These are phyloP conservation scores for Parnassius smintheus DNA, from an alignment of 2,888 invertebrate genomes.

Conservation along the genomic window DNA sequence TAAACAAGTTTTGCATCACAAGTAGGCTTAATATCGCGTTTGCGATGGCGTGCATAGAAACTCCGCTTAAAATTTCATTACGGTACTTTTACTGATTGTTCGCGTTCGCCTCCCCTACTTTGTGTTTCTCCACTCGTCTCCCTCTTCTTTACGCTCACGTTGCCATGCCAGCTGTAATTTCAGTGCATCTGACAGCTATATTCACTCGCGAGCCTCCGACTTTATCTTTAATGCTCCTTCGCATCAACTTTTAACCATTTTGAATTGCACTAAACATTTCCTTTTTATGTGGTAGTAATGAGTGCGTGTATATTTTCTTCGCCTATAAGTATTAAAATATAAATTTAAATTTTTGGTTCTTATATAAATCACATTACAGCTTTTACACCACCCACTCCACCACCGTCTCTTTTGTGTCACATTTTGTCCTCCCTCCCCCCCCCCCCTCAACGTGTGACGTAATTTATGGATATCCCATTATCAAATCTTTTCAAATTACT, in stretches of 20 bases:
- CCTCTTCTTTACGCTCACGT: constrained; percentile 29
- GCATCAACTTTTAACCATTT: constrained; percentile 38
- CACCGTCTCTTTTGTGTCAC: too few relatives aligned
- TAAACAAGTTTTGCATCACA: constrained; percentile 6
- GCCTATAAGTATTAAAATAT: too few relatives aligned
- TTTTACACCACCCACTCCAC: too few relatives aligned
- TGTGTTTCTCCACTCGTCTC: constrained; percentile 35
- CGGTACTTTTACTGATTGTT: constrained; percentile 58
- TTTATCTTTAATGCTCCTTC: constrained; percentile 32
- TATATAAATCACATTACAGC: too few relatives aligned
- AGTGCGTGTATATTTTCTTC: too few relatives aligned
- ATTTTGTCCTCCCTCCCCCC: too few relatives aligned
- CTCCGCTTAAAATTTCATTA: constrained; percentile 56
- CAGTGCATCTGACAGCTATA: constrained; percentile 45
- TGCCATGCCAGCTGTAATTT: constrained; percentile 30
- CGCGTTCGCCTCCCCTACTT: constrained; percentile 38
- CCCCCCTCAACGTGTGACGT: too few relatives aligned
- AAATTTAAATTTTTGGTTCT: too few relatives aligned
- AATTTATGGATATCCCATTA: too few relatives aligned
- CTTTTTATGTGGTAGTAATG: background rate
- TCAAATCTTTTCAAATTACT: too few relatives aligned
- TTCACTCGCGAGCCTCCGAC: constrained; percentile 35
- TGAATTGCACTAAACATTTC: constrained; percentile 28
- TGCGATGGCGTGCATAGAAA: constrained; percentile 41
- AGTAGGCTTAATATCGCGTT: constrained; percentile 21